Base-by-base conservation (phyloP, 2,888 invertebrate species). In the Parnassius smintheus region DNA sequence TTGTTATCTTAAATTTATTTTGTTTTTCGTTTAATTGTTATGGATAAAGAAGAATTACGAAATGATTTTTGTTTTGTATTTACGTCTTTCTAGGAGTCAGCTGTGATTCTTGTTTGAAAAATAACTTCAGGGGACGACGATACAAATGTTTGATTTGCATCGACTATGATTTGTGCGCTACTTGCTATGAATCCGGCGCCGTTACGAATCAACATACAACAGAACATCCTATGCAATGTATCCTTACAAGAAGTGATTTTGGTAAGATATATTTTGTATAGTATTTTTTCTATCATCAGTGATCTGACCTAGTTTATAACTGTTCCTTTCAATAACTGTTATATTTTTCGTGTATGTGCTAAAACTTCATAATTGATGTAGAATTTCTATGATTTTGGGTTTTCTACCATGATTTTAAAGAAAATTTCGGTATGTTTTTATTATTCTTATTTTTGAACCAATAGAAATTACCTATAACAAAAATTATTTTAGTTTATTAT, bases 71-170 rank as follows among this genome's bases (percentile, higher is more conserved):
- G 72, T 81, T 76, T 76, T 75, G 68, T 85, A 83, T 82, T 88
- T 82, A 81, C 82, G 81, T 79, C 74, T 78, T 93, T 93, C 75
- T 87, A 98, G 99, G 99, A 93, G 99, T 99, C 85, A 99, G 98
- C 94, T 99, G 99, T 95, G 99, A 99, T 95, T 97, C 98, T 84
- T 99, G 99, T 94, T 94, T 98, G 91, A 98, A 98, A 93, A 97
- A 97, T 86, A 98, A 99, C 92, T 99, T 99, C 91, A 95, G 97
- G 91, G 99, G 99, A 80, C 96, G 98, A 87, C 95, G 99, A 80
- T 99, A 98, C 93, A 99, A 99, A 94, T 99, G 99, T 93, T 95
- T 99, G 87, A 96, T 98, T 81, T 99, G 99, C 93, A 98, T 98
- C 92, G 99, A 99, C 93, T 99, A 98, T 93, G 99, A 99, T 93